Conservation (phyloP, 2,797 vertebrate species). For the Melopsittacus undulatus region DNA sequence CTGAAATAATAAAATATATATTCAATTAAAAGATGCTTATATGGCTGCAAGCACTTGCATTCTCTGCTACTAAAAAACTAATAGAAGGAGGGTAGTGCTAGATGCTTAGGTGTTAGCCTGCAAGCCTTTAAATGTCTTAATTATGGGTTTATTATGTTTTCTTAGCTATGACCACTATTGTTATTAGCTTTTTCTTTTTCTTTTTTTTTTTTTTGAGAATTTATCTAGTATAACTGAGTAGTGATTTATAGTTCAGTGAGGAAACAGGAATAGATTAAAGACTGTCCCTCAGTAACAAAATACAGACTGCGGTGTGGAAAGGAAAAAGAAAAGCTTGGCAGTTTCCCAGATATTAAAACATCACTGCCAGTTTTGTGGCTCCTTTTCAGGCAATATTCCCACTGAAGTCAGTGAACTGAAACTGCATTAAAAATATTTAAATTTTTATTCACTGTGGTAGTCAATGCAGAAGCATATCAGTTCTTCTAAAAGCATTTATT, state of each 20-base stretch:
- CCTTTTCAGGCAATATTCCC: background rate
- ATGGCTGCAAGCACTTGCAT: background rate
- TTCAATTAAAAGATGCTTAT: background rate
- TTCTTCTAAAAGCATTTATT: background rate
- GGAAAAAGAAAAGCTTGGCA: background rate
- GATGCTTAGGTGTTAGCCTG: background rate
- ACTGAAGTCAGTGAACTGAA: background rate
- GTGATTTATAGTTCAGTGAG: background rate
- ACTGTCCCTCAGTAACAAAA: background rate
- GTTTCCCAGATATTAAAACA: background rate
- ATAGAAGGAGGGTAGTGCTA: background rate
- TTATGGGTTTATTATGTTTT: background rate
- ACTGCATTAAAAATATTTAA: background rate
- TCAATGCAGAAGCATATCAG: background rate
- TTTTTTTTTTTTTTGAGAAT: background rate
- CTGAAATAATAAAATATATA: constrained; percentile 9
- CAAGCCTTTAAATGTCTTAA: background rate
- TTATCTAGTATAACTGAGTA: background rate
- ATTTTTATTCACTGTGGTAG: background rate
- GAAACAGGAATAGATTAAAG: background rate
- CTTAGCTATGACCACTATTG: background rate
- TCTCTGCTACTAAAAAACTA: background rate
- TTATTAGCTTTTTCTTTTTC: background rate
- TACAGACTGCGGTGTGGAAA: background rate
- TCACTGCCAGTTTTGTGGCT: background rate